Base-by-base conservation (phyloP, 2,113 vertebrate genomes). In the Neodon shergylaensis region DNA sequence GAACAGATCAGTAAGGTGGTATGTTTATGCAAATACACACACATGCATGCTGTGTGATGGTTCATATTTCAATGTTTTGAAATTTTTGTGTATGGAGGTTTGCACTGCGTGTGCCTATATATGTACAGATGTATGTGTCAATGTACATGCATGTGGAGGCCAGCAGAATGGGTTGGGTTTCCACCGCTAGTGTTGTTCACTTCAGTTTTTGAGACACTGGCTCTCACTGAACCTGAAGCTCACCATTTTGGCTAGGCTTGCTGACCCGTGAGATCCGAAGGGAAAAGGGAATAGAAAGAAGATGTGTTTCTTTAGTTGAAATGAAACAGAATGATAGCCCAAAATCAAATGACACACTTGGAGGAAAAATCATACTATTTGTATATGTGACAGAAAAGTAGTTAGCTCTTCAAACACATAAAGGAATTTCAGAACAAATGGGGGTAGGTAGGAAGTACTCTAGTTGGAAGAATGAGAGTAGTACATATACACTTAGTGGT, bases 281-380 rank as follows among this genome's bases (percentile, higher is more conserved):
- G 28, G 54, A 61, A 61, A 82, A 13, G 3, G 7, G 26, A 39
- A 4, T 14, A 63, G 58, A 42, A 39, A 47, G 33, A 72, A 61
- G 66, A 19, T 16, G 4, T 3, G 9, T 47, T 85, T 85, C 42
- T 68, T 47, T 85, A 68, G 17, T 36, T 66, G 42, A 85, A 49
- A 68, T 33, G 10, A 36, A 85, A 86, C 42, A 49, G 44, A 77
- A 87, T 92, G 76, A 92, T 28, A 7, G 3, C 9, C 90, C 81
- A 68, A 93, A 97, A 89, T 85, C n/a, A 68, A 77, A 26, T 47
- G 33, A 58, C 47, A 81, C 39, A 33, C 54, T 66, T 90, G 72
- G 26, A 61, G 44, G 21, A 61, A 74, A 68, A 0, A 54, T 12
- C 70, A 73, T 73, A 31, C 36, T 42, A 26, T 58, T 39, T 76